phyloP scores from a whole-genome alignment of 2,888 invertebrate genomes.

The Synanthedon tipuliformis region DNA sequence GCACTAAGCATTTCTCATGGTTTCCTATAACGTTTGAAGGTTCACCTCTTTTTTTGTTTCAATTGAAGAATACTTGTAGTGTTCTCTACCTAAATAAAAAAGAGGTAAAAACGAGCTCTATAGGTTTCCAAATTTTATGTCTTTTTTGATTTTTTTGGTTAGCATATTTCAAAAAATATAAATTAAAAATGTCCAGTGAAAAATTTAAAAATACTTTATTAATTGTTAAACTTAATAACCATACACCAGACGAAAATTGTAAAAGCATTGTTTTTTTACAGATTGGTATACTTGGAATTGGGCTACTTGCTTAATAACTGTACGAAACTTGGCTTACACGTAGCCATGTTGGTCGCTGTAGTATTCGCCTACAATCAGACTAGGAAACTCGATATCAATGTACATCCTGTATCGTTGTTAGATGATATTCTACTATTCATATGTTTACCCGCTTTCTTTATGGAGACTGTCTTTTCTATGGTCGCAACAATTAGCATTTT shows the following conservation, averaged over 20 bases:
- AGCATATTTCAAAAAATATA: too few species aligned
- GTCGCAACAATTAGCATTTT: slow-evolving; percentile 71
- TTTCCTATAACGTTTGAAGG: too few species aligned
- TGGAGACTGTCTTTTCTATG: slow-evolving; percentile 77
- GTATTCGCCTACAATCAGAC: slow-evolving; percentile 74
- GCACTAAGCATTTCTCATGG: too few species aligned
- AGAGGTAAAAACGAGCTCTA: too few species aligned
- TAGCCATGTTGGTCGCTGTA: slow-evolving; percentile 69
- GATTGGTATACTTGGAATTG: slow-evolving; percentile 45
- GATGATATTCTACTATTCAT: slow-evolving; percentile 79
- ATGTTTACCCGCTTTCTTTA: slow-evolving; percentile 78
- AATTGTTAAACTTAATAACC: background rate
- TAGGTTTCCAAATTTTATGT: too few species aligned
- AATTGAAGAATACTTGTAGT: too few species aligned
- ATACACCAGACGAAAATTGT: background rate
- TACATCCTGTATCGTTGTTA: slow-evolving; percentile 72
- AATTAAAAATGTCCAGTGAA: too few species aligned
- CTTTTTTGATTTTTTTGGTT: too few species aligned
- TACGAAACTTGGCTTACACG: slow-evolving; percentile 67
- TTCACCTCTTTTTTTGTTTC: too few species aligned
- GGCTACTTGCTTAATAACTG: slow-evolving; percentile 62
- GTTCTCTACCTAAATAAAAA: too few species aligned
- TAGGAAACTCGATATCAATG: slow-evolving; percentile 74
- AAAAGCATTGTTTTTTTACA: slow-evolving; percentile 23
- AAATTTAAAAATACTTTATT: too few species aligned